Evolutionary conservation across 2,797 vertebrate genomes (phyloP).

Genomic region (Denticeps clupeoides): DNA sequence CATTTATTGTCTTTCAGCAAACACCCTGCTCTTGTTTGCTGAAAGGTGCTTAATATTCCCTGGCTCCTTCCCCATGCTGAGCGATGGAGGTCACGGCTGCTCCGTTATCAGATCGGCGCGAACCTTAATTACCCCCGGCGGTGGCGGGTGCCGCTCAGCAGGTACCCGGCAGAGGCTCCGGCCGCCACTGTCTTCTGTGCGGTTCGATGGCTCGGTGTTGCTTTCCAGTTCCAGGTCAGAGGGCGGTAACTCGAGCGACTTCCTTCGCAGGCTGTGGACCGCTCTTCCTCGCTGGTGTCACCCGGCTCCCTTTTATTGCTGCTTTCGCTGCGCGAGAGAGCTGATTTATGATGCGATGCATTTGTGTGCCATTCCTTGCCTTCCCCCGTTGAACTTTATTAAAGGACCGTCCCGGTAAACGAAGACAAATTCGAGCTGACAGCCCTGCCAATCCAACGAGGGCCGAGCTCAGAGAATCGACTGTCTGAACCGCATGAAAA

Average conservation of each 20-base stretch:
- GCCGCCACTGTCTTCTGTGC: slow-evolving; percentile 46
- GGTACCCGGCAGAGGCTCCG: too few relatives aligned
- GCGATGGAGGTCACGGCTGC: slow-evolving; percentile 37
- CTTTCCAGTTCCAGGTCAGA: too few relatives aligned
- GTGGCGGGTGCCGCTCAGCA: slow-evolving; percentile 26
- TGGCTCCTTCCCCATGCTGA: slow-evolving; percentile 41
- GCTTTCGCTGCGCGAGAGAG: not conserved
- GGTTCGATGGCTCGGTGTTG: too few relatives aligned
- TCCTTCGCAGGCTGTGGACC: too few relatives aligned
- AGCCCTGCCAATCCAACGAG: slow-evolving; percentile 28
- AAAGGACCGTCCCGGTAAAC: slow-evolving; percentile 43
- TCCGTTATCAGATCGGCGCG: slow-evolving; percentile 52
- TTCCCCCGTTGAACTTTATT: slow-evolving; percentile 49
- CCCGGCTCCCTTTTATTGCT: not conserved
- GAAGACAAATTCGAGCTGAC: slow-evolving; percentile 54
- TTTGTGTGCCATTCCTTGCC: slow-evolving; percentile 29
- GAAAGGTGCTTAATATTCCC: slow-evolving; percentile 30
- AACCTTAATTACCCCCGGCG: slow-evolving; percentile 52
- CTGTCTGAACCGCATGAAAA: slow-evolving; percentile 15
- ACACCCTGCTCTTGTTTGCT: too few relatives aligned
- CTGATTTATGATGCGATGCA: slow-evolving; percentile 49
- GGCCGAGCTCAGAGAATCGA: slow-evolving; percentile 26
- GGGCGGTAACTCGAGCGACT: too few relatives aligned
- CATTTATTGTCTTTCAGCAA: too few relatives aligned
- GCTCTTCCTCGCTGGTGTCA: slow-evolving; percentile 2